These are phyloP conservation scores for Polyodon spathula DNA, from an alignment of 2,113 vertebrate genomes.

Conservation along the genomic window DNA sequence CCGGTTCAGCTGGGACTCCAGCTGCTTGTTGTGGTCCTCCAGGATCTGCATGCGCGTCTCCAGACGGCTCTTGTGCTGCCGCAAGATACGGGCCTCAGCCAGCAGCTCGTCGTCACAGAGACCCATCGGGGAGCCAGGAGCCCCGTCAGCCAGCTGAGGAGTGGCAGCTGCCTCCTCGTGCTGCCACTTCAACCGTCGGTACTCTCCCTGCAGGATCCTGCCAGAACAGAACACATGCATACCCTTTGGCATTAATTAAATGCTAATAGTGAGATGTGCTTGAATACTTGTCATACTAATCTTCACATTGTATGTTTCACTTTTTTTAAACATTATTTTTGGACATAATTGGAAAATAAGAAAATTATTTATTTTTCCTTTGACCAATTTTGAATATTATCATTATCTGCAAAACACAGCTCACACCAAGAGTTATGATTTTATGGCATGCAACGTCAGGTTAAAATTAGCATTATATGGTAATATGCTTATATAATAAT, in stretches of 20 bases:
- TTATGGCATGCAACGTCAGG: too few relatives aligned
- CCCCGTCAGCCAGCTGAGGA: slow-evolving; percentile 65
- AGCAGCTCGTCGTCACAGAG: slow-evolving; percentile 77
- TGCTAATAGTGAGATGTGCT: too few relatives aligned
- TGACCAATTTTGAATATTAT: too few relatives aligned
- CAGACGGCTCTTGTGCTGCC: slow-evolving; percentile 93
- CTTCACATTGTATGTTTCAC: too few relatives aligned
- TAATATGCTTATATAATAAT: too few relatives aligned
- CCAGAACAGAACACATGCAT: slow-evolving; percentile 7
- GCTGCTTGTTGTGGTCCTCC: slow-evolving; percentile 95
- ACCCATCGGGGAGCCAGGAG: slow-evolving; percentile 48
- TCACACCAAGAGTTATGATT: too few relatives aligned
- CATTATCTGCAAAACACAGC: too few relatives aligned
- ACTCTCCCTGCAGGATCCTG: slow-evolving; percentile 92
- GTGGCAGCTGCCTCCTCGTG: slow-evolving; percentile 80
- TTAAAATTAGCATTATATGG: too few relatives aligned
- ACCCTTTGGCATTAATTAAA: not conserved
- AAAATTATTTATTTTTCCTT: too few relatives aligned
- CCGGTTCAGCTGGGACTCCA: slow-evolving; percentile 85
- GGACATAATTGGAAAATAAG: too few relatives aligned
- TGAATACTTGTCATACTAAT: too few relatives aligned
- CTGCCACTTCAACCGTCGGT: slow-evolving; percentile 89
- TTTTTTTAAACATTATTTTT: too few relatives aligned
- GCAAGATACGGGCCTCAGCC: slow-evolving; percentile 84
- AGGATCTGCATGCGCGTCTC: slow-evolving; percentile 98